Conservation (phyloP, 2,888 invertebrate species). For the Monopis laevigella region DNA sequence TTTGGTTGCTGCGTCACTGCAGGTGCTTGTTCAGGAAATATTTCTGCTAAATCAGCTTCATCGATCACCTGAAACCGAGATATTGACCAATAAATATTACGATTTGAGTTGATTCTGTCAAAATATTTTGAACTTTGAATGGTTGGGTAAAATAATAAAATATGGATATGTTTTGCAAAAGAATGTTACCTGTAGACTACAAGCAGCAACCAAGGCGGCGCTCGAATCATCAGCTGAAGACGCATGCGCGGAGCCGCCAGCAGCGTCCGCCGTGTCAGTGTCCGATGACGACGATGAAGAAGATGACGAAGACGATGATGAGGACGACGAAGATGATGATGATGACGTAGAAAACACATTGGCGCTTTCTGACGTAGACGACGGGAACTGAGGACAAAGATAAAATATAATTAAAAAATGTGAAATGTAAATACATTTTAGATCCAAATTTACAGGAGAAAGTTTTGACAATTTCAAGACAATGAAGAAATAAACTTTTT, state of each 20-base stretch:
- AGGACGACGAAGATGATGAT: conserved; percentile 47
- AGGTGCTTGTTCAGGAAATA: conserved; percentile 76
- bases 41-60: conserved; percentile 81
- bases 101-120: too few species aligned
- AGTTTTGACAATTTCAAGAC: too few species aligned
- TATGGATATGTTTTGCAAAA: too few species aligned
- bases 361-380: conserved; percentile 43
- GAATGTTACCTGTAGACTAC: conserved; percentile 61
- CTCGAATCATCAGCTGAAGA: conserved; percentile 59
- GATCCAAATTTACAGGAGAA: too few species aligned
- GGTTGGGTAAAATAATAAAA: too few species aligned
- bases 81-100: too few species aligned
- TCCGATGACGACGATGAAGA: conserved; percentile 58
- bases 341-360: conserved; percentile 52
- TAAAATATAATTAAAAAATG: too few species aligned
- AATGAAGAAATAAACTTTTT: too few species aligned
- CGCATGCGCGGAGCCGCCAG: conserved; percentile 44
- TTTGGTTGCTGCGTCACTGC: conserved; percentile 67
- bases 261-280: conserved; percentile 53
- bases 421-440: too few species aligned
- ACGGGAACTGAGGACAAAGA: conserved; percentile 37
- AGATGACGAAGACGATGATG: conserved; percentile 54
- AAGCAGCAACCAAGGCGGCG: conserved; percentile 65
- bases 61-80: conserved; percentile 77
- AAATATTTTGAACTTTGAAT: too few species aligned